Evolutionary conservation across 2,113 vertebrate species (phyloP), one percentile per base, ranked within the genome.

Genomic region (Motacilla tschutschensis): DNA sequence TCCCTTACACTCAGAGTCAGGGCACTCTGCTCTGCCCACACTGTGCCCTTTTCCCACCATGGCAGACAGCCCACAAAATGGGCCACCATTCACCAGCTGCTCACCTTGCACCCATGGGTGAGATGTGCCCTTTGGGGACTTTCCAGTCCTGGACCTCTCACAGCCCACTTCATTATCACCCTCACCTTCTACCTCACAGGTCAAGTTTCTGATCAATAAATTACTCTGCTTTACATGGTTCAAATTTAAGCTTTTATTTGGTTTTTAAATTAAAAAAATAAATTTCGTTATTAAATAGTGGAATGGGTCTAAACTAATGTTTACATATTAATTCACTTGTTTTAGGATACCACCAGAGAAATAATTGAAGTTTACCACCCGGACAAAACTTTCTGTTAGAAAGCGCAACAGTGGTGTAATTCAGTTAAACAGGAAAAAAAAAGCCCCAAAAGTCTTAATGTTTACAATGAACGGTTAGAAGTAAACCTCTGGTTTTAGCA

Each of bases 191-290:
- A 67, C 36, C 25, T 71, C 7, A 3, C 0, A 0, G 81, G 29
- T 48, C 33, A 72, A 19, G 48, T 82, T 90, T 91, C 66, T 79
- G 74, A 89, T 84, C 93, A 97, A 97, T 87, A 96, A 97, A 95
- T 95, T 93, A 97, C 95, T 97, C 96, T 91, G 87, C 17, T 97
- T 96, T 97, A 95, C 95, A 93, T 95, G 97, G 93, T 97, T 98
- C 94, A 97, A 97, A 97, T 95, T 97, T 97, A 96, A 96, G 95
- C 83, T 96, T 97, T 98, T 98, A 97, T 97, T 98, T 95, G 73
- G 70, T 94, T 97, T 94, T 97, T 95, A 98, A 98, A 97, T 97
- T 98, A 98, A 98, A 98, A 98, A 98, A 98, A 98, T 98, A 98
- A 97, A 98, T 97, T 98, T 97, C 94, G 4, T 97, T 98, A 98